phyloP scores from a whole-genome alignment of 2,888 invertebrate genomes.

The Lacanobia oleracea region DNA sequence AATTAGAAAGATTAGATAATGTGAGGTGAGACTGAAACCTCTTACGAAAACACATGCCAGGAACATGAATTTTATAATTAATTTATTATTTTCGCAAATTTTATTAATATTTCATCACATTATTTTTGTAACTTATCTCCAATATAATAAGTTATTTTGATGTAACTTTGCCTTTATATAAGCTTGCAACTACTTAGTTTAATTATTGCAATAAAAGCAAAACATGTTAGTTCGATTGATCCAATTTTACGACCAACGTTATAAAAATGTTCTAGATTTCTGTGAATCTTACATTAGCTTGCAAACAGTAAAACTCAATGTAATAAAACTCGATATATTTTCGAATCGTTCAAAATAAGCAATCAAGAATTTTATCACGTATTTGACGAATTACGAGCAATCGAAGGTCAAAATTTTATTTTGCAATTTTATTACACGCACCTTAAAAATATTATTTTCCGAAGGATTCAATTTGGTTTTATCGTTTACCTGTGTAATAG shows the following conservation, averaged over 20 bases:
- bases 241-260: constrained; percentile 15
- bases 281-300: constrained; percentile 20
- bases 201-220: neutral
- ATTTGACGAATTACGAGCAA: constrained; percentile 45
- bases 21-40: too few species aligned
- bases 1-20: too few species aligned
- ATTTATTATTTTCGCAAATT: too few species aligned
- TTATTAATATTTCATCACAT: neutral
- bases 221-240: neutral
- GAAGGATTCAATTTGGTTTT: constrained; percentile 30
- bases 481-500: constrained; percentile 14
- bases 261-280: neutral
- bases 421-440: constrained; percentile 30
- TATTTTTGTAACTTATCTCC: neutral
- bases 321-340: constrained; percentile 40
- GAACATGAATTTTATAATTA: too few species aligned
- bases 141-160: neutral
- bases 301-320: constrained; percentile 29
- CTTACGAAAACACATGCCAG: too few species aligned
- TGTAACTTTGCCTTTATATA: neutral
- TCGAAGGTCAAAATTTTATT: constrained; percentile 33
- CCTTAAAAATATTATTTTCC: constrained; percentile 20
- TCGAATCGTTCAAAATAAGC: constrained; percentile 35
- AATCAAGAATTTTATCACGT: constrained; percentile 44
- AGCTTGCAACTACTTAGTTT: neutral